These are phyloP conservation scores for Epizoanthus fatuus DNA, from an alignment of 92 coral and sea anemone species.

Conservation along the genomic window DNA sequence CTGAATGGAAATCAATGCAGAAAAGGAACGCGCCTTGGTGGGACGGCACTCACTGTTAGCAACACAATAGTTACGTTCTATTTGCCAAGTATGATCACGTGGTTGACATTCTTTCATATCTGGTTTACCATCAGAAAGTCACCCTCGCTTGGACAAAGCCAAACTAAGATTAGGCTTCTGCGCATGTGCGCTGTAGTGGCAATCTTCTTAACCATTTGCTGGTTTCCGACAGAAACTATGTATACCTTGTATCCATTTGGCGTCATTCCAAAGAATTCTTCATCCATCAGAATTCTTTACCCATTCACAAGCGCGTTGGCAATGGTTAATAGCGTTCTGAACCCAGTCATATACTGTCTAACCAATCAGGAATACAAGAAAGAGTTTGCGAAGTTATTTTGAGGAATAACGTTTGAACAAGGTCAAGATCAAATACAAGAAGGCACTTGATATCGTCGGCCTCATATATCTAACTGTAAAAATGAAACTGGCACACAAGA, in stretches of 20 bases:
- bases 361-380: slow-evolving; percentile 61
- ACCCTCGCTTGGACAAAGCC: slow-evolving; percentile 12
- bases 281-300: slow-evolving; percentile 9
- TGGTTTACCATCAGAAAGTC: slow-evolving; percentile 54
- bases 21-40: neutral
- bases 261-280: slow-evolving; percentile 15
- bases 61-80: slow-evolving; percentile 63
- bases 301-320: slow-evolving; percentile 49
- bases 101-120: slow-evolving; percentile 61
- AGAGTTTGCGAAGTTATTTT: neutral
- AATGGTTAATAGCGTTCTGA: slow-evolving; percentile 58
- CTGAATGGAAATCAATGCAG: slow-evolving; percentile 39
- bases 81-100: slow-evolving; percentile 66
- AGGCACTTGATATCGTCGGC: no score
- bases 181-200: slow-evolving; percentile 81
- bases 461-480: no score
- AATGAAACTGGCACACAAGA: no score
- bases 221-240: slow-evolving; percentile 73
- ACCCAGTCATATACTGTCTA: slow-evolving; percentile 68
- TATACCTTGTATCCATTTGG: slow-evolving; percentile 56
- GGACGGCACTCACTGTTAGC: slow-evolving; percentile 40
- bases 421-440: no score
- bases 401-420: no score
- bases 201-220: slow-evolving; percentile 57
- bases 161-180: slow-evolving; percentile 60